Evolutionary conservation across 1,140 invertebrate genomes (phyloP), one percentile per base, ranked within the genome.

Genomic region (Cherax destructor): DNA sequence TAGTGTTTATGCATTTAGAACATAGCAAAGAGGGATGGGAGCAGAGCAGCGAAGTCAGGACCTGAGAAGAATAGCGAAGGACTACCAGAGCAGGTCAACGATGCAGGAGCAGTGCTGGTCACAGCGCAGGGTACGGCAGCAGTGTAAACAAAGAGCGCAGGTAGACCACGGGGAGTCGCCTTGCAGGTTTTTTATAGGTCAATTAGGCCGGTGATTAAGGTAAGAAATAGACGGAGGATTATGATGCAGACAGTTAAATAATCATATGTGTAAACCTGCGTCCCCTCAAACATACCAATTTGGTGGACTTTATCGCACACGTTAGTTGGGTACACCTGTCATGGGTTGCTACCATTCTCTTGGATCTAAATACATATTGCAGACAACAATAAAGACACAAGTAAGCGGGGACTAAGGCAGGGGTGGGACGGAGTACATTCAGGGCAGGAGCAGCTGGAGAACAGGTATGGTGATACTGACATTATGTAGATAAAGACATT

Each of bases 161-260:
- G 52, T 41, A 16, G 24, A 13, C 49, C 41, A 65, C 24, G 21
- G 21, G 30, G 65, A 77, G 65, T 24, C 24, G 83, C 18, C 74
- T 52, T 76, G 72, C 65, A 41, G 47, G 83, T 56, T 69, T 86
- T 74, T 86, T 86, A 86, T 74, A 30, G 83, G 72, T 77, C 72
- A 86, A 86, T 86, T 86, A 86, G 47, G 72, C 83, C 18, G 69
- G 72, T 86, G 72, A 76, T 86, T 86, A 76, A 74, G 83, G 69
- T 86, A 69, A 77, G 83, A 86, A 86, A 86, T 86, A 77, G 83
- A 86, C 65, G 47, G 47, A 41, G 83, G 65, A 77, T 86, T 86
- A 86, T 86, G 83, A 86, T 86, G 83, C 69, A 69, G 72, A 50
- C 30, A 59, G 83, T 86, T 59, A 86, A 76, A 47, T 77, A 86